Base-by-base conservation (phyloP, 2,797 vertebrate species). In the Alfaro cultratus region DNA sequence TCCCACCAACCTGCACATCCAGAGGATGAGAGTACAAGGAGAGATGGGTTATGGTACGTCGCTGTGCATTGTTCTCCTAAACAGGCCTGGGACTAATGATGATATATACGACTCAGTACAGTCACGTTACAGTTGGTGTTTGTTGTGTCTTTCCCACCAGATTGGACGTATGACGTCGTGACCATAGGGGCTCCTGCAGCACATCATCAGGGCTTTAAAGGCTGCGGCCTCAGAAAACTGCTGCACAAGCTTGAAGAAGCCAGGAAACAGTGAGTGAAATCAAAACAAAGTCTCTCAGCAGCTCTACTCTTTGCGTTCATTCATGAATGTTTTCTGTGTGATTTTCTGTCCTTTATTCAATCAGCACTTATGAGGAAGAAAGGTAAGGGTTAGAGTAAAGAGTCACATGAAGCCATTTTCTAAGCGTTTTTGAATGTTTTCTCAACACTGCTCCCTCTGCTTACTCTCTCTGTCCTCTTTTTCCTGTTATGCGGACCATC, bases 21-120 rank as follows among this genome's bases (percentile, higher is more conserved):
- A 99, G 87, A 97, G 98, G 92, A 99, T 99, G 97, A 96, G 98
- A 93, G 99, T 99, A 70, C 98, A 99, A 88, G 98, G 98, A 74
- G 97, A 99, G 85, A 95, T 96, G 68, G 98, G 97, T 87, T 98
- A 98, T 79, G 98, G 99, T 99, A 92, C 45, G 83, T 77, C 43
- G 43, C 23, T 62, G 3, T 70, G 3, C 2, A n/a, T 36, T 16
- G 18, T 16, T 73, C 1, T 85, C 55, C 31, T 21, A 23, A 31
- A 21, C n/a, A 18, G 46, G 6, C 4, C 18, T 29, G 0, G 29
- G 18, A 13, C 13, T 74, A 3, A 13, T 73, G 13, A 2, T 34
- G 3, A 31, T 2, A 21, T 49, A 31, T 1, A 39, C 77, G 21
- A 12, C 57, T 60, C 13, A 74, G 0, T 16, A 15, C 73, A 6